phyloP scores from a whole-genome alignment of 2,113 vertebrate species.

The Progne subis region DNA sequence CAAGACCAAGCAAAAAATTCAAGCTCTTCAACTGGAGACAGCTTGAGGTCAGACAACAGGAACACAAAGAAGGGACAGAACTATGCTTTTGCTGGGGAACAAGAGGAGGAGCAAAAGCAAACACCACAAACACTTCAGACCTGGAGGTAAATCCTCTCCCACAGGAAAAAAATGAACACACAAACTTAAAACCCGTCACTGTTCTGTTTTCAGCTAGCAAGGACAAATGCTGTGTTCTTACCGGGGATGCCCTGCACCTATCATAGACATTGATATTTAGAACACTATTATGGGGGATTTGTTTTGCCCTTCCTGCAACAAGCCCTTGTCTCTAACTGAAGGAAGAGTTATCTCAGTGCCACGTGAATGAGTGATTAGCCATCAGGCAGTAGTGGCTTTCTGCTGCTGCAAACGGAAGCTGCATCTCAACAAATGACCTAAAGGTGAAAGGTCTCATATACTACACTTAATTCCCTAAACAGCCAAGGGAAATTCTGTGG shows the following conservation, averaged over 20 bases:
- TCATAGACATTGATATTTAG: neutral
- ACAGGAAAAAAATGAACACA: neutral
- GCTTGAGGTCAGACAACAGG: neutral
- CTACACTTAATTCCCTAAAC: neutral
- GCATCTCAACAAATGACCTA: neutral
- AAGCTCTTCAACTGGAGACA: neutral
- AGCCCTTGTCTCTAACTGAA: neutral
- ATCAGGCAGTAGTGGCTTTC: neutral
- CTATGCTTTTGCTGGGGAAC: neutral
- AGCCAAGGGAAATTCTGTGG: neutral
- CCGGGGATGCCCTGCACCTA: fast-evolving
- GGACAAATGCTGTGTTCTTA: neutral
- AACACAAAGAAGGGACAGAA: neutral
- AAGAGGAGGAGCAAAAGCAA: neutral
- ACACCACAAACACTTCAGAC: neutral
- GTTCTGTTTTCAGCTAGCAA: neutral
- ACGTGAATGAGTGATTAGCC: neutral
- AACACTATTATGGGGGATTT: neutral
- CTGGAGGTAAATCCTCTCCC: neutral
- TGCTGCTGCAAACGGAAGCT: neutral
- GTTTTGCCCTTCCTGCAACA: neutral
- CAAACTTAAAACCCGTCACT: neutral
- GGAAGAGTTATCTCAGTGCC: neutral
- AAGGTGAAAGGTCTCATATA: neutral
- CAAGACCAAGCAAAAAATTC: neutral